Evolutionary conservation across 2,797 vertebrate species (phyloP).

Genomic region (Luscinia luscinia): DNA sequence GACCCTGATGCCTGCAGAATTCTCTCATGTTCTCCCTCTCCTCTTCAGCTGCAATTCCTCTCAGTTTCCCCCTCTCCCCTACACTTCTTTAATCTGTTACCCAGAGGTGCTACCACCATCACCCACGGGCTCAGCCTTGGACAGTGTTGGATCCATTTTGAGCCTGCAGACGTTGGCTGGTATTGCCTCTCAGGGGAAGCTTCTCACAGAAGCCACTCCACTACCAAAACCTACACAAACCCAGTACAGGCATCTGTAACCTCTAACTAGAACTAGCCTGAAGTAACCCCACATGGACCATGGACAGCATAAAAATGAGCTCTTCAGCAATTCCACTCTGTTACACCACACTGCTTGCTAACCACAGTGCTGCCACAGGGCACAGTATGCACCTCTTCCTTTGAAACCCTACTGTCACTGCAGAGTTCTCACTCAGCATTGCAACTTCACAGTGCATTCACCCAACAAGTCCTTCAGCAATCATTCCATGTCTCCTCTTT

Average conservation of each 20-base stretch:
- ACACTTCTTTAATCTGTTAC: background rate
- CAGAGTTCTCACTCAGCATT: background rate
- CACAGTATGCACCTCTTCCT: background rate
- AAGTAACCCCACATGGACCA: background rate
- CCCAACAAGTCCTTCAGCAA: background rate
- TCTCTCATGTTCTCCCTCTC: background rate
- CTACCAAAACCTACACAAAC: background rate
- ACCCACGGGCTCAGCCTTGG: background rate
- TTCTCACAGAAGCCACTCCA: background rate
- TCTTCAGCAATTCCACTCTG: background rate
- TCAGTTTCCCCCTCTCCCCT: background rate
- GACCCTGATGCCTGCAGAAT: background rate
- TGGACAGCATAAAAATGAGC: accelerated
- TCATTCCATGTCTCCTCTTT: background rate
- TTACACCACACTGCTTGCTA: background rate
- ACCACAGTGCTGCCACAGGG: background rate
- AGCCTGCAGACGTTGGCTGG: background rate
- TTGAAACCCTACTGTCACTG: background rate
- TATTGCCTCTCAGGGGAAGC: background rate
- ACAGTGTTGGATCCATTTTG: background rate
- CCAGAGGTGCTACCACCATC: accelerated
- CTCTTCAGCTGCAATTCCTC: background rate
- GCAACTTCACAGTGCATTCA: background rate
- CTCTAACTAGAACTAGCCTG: background rate
- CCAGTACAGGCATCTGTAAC: background rate